Percentiles rank a stretch among this genome's conserved stretches.
Conservation (phyloP, 2,888 invertebrate genomes). For the Stratiomys singularior region DNA sequence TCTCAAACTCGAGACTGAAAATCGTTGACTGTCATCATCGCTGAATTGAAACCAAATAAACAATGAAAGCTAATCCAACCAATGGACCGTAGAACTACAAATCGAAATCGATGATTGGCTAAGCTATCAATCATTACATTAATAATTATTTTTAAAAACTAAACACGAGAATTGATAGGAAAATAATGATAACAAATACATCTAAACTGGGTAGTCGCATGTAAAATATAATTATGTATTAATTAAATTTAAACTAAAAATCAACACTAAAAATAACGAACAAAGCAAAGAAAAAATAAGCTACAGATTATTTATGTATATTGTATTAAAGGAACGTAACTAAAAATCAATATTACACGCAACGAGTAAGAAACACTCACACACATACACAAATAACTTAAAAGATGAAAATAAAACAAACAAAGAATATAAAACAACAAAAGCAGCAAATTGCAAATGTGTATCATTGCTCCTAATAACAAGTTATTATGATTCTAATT, state of each 20-base stretch:
- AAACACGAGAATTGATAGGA: conserved; percentile 44
- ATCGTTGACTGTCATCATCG: not conserved
- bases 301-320: conserved; percentile 40
- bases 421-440: conserved; percentile 19
- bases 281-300: conserved; percentile 8
- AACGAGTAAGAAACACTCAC: too few species aligned
- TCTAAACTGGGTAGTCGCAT: conserved; percentile 67
- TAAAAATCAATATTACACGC: conserved; percentile 14
- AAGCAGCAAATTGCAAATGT: conserved; percentile 14
- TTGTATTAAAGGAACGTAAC: conserved; percentile 18
- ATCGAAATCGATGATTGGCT: not conserved
- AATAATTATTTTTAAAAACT: conserved; percentile 7
- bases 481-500: conserved; percentile 19
- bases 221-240: conserved; percentile 58
- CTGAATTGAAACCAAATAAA: not conserved
- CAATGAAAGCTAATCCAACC: conserved; percentile 5
- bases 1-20: too few species aligned
- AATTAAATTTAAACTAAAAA: conserved; percentile 30
- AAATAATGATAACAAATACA: conserved; percentile 57
- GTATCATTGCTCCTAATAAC: conserved; percentile 21
- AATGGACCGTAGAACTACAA: not conserved
- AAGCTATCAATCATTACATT: conserved; percentile 13
- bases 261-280: conserved; percentile 39
- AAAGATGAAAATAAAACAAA: conserved; percentile 13
- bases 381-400: not conserved